phyloP scores from a whole-genome alignment of 2,113 vertebrate genomes.

The Carassius gibelio region DNA sequence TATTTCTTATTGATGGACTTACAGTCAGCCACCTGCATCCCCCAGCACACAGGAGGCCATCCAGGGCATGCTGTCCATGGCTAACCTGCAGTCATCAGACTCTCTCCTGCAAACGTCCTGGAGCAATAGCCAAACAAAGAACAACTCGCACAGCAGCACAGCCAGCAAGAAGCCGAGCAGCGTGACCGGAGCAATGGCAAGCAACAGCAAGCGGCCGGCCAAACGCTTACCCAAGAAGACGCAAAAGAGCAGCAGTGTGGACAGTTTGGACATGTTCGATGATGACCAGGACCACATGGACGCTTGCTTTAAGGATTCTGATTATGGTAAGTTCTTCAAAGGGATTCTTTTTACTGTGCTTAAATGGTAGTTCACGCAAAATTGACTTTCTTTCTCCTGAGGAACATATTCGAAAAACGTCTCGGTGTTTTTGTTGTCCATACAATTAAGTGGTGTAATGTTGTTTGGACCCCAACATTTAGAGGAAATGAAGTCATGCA shows the following conservation, averaged over 20 bases:
- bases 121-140: slow-evolving; percentile 86
- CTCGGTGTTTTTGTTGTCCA: background rate
- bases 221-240: slow-evolving; percentile 88
- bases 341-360: background rate
- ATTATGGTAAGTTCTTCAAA: slow-evolving; percentile 81
- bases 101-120: slow-evolving; percentile 87
- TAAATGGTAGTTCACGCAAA: background rate
- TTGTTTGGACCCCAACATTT: background rate
- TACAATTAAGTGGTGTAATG: background rate
- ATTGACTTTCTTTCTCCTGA: background rate
- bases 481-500: background rate
- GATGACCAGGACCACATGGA: slow-evolving; percentile 97
- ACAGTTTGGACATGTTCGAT: slow-evolving; percentile 86
- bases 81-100: slow-evolving; percentile 95
- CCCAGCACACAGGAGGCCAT: slow-evolving; percentile 99
- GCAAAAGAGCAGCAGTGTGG: slow-evolving; percentile 85
- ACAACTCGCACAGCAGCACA: slow-evolving; percentile 79
- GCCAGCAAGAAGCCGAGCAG: slow-evolving; percentile 79
- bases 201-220: slow-evolving; percentile 76
- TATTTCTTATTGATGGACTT: slow-evolving; percentile 75
- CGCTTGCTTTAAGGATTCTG: slow-evolving; percentile 97
- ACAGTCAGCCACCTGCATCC: slow-evolving; percentile 96
- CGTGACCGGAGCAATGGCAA: slow-evolving; percentile 34
- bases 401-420: background rate
- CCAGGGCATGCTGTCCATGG: slow-evolving; percentile 99